Evolutionary conservation across 1,140 invertebrate species (phyloP), one percentile per base, ranked within the genome.

Genomic region (Nasonia giraulti): DNA sequence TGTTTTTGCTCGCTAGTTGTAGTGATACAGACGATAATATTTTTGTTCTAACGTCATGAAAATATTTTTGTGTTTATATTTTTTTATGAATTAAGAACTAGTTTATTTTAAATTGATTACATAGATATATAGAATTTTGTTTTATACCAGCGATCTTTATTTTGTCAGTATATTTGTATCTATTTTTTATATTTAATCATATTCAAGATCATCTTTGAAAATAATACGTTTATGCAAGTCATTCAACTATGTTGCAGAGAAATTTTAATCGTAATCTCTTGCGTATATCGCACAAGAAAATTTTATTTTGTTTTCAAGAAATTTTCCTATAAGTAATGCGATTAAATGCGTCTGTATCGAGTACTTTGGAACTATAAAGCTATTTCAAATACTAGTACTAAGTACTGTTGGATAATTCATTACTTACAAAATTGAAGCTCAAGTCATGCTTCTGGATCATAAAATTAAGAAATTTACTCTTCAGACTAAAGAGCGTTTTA

Each of bases 381-480:
- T 20, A 20, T n/a, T 62, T 7, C 55, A 62, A 62, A 62, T 62
- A 17, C 17, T 20, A 55, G 4, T 55, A 62, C 20, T 62, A 27
- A 27, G 1, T 27, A 17, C 17, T n/a, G 17, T 62, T 62, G 7
- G 17, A 62, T 62, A 17, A n/a, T 62, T 17, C 4, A 62, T n/a
- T 62, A 62, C 17, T 1, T 2, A 62, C 20, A 62, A 62, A 7
- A 62, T n/a, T 62, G 6, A 37, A 37, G 17, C 3, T 0, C 20
- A n/a, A 62, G 17, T 62, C 55, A 62, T 62, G 14, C 17, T 62
- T 62, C 17, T 62, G 1, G 17, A 62, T 62, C n/a, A 62, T 62
- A 62, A 50, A 78, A 62, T 62, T 27, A 37, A 78, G 27, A 78
- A 37, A 78, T 78, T 50, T 27, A 78, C 76, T 66, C 31, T 78